A percentile compares a stretch with the other conserved stretches of the same genome.
These are phyloP conservation scores for Malacoraja senta DNA, from an alignment of 2,797 vertebrate genomes.

Conservation along the genomic window DNA sequence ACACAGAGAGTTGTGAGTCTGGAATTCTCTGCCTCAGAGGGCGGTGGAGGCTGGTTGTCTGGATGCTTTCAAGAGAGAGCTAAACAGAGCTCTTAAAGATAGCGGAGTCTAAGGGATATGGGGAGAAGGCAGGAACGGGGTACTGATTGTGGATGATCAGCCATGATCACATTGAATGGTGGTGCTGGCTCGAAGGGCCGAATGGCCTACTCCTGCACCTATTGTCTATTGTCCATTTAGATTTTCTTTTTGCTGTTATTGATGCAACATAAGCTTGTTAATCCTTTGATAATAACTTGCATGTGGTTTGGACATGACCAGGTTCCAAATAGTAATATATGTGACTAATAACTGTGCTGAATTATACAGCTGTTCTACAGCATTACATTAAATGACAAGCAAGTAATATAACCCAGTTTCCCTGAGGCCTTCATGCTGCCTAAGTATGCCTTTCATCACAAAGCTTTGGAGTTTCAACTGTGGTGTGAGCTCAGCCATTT, in stretches of 20 bases:
- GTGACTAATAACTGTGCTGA: background rate
- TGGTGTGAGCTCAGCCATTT: background rate
- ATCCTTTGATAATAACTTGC: background rate
- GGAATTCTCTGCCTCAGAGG: too few species aligned
- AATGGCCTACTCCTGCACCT: too few species aligned
- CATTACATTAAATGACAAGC: background rate
- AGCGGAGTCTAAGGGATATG: too few species aligned
- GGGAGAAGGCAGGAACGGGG: too few species aligned
- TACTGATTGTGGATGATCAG: too few species aligned
- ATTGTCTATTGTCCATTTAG: too few species aligned
- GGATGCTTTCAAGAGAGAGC: too few species aligned
- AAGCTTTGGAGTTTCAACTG: background rate
- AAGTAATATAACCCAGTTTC: background rate
- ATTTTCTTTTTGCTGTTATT: background rate
- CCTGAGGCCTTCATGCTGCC: background rate
- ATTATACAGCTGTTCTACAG: background rate
- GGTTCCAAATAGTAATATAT: background rate
- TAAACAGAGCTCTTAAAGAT: too few species aligned
- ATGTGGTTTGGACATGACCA: background rate
- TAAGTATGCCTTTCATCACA: background rate
- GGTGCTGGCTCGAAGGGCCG: too few species aligned
- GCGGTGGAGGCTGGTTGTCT: too few species aligned
- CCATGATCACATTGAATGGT: too few species aligned
- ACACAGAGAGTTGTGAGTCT: too few species aligned
- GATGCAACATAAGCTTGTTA: background rate